phyloP scores from a whole-genome alignment of 2,113 vertebrate species.

The Tetrax tetrax region DNA sequence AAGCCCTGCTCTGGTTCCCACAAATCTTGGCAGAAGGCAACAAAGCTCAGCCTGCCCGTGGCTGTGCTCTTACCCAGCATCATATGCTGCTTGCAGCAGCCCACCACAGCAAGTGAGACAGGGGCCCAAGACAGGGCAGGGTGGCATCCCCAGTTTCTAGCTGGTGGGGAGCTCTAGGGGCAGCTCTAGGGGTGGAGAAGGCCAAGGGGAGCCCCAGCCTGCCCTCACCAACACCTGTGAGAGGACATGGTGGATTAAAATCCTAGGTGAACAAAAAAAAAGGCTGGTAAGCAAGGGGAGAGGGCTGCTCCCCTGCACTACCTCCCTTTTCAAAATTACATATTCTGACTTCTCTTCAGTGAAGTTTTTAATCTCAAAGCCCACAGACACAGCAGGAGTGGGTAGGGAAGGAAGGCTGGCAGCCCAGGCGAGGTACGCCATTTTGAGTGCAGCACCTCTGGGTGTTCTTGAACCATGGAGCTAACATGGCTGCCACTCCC shows the following conservation, averaged over 20 bases:
- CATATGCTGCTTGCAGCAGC: neutral
- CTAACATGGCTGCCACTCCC: too few relatives aligned
- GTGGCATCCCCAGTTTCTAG: neutral
- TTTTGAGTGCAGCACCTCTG: neutral
- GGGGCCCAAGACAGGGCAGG: neutral
- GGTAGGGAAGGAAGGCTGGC: neutral
- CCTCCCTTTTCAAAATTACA: neutral
- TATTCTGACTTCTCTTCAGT: neutral
- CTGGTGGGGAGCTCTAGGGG: neutral
- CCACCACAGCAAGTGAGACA: neutral
- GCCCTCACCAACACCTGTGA: neutral
- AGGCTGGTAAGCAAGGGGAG: neutral
- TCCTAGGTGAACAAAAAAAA: too few relatives aligned
- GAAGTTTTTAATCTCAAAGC: neutral
- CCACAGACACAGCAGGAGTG: neutral
- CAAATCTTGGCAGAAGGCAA: neutral
- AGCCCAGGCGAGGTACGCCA: rapidly evolving
- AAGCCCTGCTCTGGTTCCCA: neutral
- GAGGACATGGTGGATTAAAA: neutral
- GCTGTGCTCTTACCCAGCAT: neutral
- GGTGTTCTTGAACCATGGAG: neutral
- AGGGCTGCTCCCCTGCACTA: neutral
- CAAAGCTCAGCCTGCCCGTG: neutral
- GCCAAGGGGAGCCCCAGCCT: neutral
- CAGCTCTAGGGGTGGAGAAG: neutral